Conservation (phyloP, 2,113 vertebrate genomes). For the Taxidea taxus region DNA sequence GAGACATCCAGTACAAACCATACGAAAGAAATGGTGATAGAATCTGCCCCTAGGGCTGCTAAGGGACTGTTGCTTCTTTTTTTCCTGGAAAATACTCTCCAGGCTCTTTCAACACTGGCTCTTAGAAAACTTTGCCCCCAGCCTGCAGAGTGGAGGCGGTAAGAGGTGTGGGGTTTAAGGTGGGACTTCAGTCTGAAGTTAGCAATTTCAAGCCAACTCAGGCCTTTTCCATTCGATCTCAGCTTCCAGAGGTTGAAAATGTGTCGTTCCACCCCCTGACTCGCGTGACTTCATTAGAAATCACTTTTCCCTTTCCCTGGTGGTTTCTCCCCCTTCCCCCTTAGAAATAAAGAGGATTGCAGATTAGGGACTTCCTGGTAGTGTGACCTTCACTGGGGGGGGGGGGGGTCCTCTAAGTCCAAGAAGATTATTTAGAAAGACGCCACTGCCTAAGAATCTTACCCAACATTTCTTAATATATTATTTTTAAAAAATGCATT, state of each 20-base stretch:
- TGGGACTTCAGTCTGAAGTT: not conserved
- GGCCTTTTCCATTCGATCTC: not conserved
- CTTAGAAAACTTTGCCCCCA: not conserved
- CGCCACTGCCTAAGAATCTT: not conserved
- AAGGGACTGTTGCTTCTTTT: not conserved
- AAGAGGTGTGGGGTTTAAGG: not conserved
- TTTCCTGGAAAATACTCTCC: not conserved
- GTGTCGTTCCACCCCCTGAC: not conserved
- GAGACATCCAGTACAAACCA: not conserved
- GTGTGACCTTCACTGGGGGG: not conserved
- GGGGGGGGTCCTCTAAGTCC: not conserved
- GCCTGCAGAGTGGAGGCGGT: not conserved
- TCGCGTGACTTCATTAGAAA: not conserved
- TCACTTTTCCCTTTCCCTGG: not conserved
- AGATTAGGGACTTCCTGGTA: not conserved
- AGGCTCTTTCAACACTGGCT: not conserved
- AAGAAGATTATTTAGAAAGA: not conserved
- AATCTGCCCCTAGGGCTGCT: not conserved
- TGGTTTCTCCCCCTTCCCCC: rapidly evolving
- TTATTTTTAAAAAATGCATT: not conserved
- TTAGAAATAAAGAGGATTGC: not conserved
- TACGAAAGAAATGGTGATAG: not conserved
- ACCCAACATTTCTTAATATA: not conserved
- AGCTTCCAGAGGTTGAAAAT: not conserved
- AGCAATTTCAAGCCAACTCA: not conserved